Base-by-base conservation (phyloP, 2,113 vertebrate species). In the Pterocles burchelli region DNA sequence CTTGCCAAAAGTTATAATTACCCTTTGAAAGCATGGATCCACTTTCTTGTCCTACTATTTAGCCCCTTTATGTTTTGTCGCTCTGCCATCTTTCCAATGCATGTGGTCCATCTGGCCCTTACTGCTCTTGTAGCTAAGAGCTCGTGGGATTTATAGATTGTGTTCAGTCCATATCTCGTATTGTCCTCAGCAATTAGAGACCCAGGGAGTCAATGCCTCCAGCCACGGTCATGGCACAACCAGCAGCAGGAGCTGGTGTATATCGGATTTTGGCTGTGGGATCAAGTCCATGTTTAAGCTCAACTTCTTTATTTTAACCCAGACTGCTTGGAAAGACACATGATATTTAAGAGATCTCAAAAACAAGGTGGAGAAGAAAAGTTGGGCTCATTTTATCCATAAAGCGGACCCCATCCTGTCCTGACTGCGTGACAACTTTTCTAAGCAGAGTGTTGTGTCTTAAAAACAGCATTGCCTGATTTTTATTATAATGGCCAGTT, bases 231-330 rank as follows among this genome's bases (percentile, higher is more conserved):
- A 49, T 31, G 11, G 34, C n/a, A 76, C 31, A 29, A 8, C 31
- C 7, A 13, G 20, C 46, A 21, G 36, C 19, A 13, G 51, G 33
- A 38, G 2, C 18, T 4, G 46, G 6, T 18, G 7, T 41, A 11
- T 8, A 3, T 10, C 16, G 29, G 33, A 34, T 82, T 72, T 49
- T 0, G 4, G 26, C 8, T 31, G 31, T 1, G 1, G 54, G 22
- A 43, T 41, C n/a, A 17, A 58, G n/a, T 20, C 55, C 1, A 0
- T n/a, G 45, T 19, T 58, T 11, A 10, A 45, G n/a, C 34, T 75
- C 55, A 36, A 13, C 9, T 24, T 74, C 6, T 21, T 74, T 63
- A 41, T 41, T 65, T 38, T 26, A 54, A 75, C 6, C 13, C 19
- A 70, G 19, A 3, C 11, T 34, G 26, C 33, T 59, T 48, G 36